Percentiles rank a stretch among this genome's conserved stretches.
Evolutionary conservation across 2,113 vertebrate genomes (phyloP).

Genomic region (Saimiri boliviensis): DNA sequence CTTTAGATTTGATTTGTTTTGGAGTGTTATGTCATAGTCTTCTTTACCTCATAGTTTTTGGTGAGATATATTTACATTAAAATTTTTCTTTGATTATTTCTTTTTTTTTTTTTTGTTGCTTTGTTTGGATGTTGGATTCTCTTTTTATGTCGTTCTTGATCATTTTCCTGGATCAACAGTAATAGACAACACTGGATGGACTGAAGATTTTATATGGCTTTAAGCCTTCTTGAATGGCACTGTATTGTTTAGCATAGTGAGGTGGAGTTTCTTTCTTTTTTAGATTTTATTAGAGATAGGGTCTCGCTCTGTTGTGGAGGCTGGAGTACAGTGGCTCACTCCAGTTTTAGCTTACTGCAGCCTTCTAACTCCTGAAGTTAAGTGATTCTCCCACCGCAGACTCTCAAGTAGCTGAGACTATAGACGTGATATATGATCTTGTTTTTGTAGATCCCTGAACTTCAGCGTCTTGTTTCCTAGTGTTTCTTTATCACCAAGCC

Average conservation of each 20-base stretch:
- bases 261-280: not conserved
- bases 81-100: slow-evolving; percentile 15
- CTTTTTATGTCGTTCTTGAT: slow-evolving; percentile 1
- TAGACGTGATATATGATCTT: not conserved
- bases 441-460: not conserved
- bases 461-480: slow-evolving; percentile 29
- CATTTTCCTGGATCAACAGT: not conserved
- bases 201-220: not conserved
- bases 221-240: not conserved
- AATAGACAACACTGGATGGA: not conserved
- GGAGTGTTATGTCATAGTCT: not conserved
- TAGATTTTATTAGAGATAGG: no score
- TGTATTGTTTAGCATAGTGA: not conserved
- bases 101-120: not conserved
- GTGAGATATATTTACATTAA: not conserved
- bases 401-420: no score
- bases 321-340: no score
- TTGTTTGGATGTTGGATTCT: not conserved
- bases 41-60: not conserved
- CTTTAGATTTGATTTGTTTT: not conserved
- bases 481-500: not conserved
- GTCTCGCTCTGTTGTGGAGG: no score
- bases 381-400: no score
- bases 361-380: no score
- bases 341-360: no score